These are phyloP conservation scores for Lateolabrax maculatus DNA, from an alignment of 2,797 vertebrate genomes.

Conservation along the genomic window DNA sequence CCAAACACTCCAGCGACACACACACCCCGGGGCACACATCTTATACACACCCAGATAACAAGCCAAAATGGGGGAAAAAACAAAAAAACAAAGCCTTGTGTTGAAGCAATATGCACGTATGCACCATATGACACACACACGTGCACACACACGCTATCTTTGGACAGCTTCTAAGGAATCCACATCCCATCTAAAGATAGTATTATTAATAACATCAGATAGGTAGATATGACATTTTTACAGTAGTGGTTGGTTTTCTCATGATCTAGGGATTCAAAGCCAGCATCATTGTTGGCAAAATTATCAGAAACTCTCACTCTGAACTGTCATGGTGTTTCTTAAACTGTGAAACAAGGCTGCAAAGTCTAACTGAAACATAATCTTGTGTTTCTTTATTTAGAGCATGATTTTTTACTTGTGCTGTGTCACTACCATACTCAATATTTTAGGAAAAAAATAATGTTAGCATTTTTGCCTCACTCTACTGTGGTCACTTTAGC, in stretches of 20 bases:
- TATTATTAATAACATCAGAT: not conserved
- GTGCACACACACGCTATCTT: not conserved
- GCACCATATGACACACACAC: not conserved
- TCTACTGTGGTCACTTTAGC: not conserved
- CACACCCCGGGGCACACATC: not conserved
- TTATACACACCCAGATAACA: conserved; percentile 23
- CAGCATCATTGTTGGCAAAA: not conserved
- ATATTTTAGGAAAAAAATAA: no score
- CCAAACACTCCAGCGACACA: conserved; percentile 37
- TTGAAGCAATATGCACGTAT: conserved; percentile 7
- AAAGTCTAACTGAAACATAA: not conserved
- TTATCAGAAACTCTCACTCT: not conserved
- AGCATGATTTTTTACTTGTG: not conserved
- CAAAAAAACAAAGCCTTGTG: not conserved
- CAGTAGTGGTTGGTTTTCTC: not conserved
- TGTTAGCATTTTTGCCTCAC: not conserved
- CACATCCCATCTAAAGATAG: conserved; percentile 2
- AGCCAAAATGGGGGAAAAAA: conserved; percentile 28
- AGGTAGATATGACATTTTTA: not conserved
- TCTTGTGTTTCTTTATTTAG: no score
- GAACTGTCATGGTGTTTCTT: not conserved
- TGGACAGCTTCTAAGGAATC: not conserved
- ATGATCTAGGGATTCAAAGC: not conserved
- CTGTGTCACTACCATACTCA: conserved; percentile 5
- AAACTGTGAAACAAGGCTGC: not conserved